Percentiles rank a stretch among this genome's conserved stretches.
These are phyloP conservation scores for Rana temporaria DNA, from an alignment of 2,113 vertebrate species.

Conservation along the genomic window DNA sequence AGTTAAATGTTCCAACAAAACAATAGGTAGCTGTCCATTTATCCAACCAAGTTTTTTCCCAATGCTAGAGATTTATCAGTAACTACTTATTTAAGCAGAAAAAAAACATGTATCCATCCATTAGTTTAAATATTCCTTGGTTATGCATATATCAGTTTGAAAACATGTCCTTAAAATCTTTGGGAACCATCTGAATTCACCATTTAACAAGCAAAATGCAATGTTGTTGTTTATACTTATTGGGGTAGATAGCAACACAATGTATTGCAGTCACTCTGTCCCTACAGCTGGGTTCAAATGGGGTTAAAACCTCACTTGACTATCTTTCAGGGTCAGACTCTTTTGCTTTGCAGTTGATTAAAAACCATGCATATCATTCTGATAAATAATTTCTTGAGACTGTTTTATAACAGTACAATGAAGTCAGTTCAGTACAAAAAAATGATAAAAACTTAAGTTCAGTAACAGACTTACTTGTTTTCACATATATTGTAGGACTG, in stretches of 20 bases:
- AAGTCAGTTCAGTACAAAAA: constrained; percentile 18
- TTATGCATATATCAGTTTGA: constrained; percentile 15
- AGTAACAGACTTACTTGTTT: constrained; percentile 63
- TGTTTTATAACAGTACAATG: neutral
- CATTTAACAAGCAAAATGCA: neutral
- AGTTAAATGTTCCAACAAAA: constrained; percentile 53
- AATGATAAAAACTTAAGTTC: constrained; percentile 25
- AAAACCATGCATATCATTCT: neutral
- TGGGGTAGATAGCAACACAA: neutral
- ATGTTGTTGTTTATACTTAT: neutral
- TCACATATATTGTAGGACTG: constrained; percentile 59
- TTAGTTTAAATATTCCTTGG: neutral
- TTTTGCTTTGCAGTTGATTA: constrained; percentile 6
- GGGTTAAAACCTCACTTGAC: neutral
- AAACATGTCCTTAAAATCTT: constrained; percentile 3
- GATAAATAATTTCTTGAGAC: neutral
- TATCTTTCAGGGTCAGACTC: neutral
- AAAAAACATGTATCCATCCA: neutral
- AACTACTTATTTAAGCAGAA: constrained; percentile 1
- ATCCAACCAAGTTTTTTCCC: constrained; percentile 67
- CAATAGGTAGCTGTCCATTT: constrained; percentile 58
- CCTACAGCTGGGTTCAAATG: neutral
- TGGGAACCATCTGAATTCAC: neutral
- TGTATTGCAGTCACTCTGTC: neutral
- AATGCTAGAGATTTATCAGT: constrained; percentile 70